Evolutionary conservation across 2,888 invertebrate species (phyloP).

Genomic region (Chymomyza amoena): DNA sequence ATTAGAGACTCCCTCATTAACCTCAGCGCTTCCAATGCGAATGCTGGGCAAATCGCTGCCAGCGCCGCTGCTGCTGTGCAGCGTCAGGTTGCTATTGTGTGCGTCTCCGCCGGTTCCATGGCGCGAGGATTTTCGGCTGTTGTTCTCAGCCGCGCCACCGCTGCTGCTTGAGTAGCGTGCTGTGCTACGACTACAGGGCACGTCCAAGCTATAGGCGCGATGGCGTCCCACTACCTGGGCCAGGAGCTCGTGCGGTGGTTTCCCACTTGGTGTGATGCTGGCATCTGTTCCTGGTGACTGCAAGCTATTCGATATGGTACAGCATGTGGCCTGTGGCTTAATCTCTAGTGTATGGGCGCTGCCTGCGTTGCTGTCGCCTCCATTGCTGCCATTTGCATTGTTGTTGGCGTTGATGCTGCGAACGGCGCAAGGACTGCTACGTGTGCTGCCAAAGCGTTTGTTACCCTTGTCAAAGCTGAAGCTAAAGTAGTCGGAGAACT

Average conservation of each 20-base stretch:
- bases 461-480: constrained; percentile 78
- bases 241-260: neutral
- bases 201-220: constrained; percentile 78
- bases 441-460: constrained; percentile 76
- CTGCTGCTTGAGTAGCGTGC: constrained; percentile 76
- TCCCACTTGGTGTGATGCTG: constrained; percentile 19
- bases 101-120: constrained; percentile 72
- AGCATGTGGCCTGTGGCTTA: constrained; percentile 61
- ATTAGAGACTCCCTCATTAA: constrained; percentile 10
- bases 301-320: constrained; percentile 76
- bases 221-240: constrained; percentile 52
- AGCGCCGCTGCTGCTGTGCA: constrained; percentile 75
- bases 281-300: constrained; percentile 50
- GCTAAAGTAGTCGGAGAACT: constrained; percentile 78
- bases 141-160: constrained; percentile 68
- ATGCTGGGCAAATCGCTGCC: constrained; percentile 61
- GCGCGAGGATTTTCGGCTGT: constrained; percentile 77
- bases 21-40: constrained; percentile 70
- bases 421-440: constrained; percentile 75
- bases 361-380: neutral
- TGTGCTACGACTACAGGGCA: constrained; percentile 72
- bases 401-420: constrained; percentile 69
- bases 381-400: constrained; percentile 27
- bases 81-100: constrained; percentile 77
- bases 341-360: neutral